phyloP scores from a whole-genome alignment of 2,888 invertebrate genomes.

The Dendrolimus pini region DNA sequence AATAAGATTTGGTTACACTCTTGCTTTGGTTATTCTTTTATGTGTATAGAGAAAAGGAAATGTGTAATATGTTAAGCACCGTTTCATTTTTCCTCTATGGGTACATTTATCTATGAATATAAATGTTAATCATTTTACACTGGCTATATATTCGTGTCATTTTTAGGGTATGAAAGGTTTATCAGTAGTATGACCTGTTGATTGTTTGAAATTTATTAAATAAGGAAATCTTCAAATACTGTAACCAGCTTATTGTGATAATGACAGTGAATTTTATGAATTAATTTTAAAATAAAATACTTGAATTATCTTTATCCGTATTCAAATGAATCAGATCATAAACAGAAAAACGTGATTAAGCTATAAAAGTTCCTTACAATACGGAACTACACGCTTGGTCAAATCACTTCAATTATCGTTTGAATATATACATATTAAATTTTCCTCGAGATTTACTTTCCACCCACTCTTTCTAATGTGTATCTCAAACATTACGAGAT shows the following conservation, averaged over 20 bases:
- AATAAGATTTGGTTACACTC: constrained; percentile 11
- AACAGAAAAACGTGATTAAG: neutral
- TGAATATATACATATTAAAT: constrained; percentile 12
- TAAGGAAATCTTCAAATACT: no score
- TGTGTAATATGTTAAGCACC: no score
- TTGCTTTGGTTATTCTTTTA: constrained; percentile 11
- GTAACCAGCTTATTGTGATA: no score
- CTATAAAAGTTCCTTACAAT: neutral
- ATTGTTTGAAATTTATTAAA: no score
- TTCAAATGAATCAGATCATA: neutral
- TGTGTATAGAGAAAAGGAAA: neutral
- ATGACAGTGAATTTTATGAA: no score
- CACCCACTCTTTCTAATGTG: constrained; percentile 26
- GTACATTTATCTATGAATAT: neutral
- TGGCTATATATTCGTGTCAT: neutral
- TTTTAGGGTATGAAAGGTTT: neutral
- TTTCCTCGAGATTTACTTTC: constrained; percentile 29
- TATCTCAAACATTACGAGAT: constrained; percentile 37
- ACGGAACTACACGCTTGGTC: constrained; percentile 2
- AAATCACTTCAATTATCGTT: constrained; percentile 17
- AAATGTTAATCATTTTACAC: neutral
- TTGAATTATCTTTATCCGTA: neutral
- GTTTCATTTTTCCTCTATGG: no score
- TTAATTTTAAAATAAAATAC: neutral
- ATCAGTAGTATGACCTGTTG: neutral